phyloP scores from a whole-genome alignment of 1,140 invertebrate species.

The Scaptomyza hsui region DNA sequence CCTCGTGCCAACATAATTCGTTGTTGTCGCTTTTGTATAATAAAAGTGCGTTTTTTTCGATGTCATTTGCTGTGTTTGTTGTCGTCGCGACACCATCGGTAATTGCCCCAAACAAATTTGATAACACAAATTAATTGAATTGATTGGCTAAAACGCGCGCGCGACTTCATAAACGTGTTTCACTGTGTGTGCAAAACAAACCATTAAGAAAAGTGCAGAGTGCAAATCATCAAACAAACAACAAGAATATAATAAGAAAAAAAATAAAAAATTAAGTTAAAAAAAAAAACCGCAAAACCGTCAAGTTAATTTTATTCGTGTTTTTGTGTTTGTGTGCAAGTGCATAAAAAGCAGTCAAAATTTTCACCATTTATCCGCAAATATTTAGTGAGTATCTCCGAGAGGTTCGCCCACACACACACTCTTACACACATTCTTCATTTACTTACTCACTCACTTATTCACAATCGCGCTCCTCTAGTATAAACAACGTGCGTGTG shows the following conservation, averaged over 20 bases:
- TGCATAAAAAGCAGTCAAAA: constrained; percentile 79
- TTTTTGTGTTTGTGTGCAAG: constrained; percentile 31
- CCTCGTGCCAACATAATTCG: constrained; percentile 10
- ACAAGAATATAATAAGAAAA: constrained; percentile 7
- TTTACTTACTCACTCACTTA: neutral
- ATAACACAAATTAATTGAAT: constrained; percentile 59
- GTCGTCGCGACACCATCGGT: constrained; percentile 13
- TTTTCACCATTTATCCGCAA: constrained; percentile 84
- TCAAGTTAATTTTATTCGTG: constrained; percentile 33
- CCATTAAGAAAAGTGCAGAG: constrained; percentile 1
- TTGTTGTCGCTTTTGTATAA: constrained; percentile 18
- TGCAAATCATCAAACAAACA: constrained; percentile 4
- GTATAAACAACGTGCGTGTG: constrained; percentile 48
- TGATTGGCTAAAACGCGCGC: constrained; percentile 22
- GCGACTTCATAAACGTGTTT: constrained; percentile 2
- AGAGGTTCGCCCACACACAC: constrained; percentile 54
- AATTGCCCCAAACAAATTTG: constrained; percentile 30
- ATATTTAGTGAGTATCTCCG: constrained; percentile 83
- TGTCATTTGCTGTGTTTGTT: constrained; percentile 22
- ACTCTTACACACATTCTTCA: constrained; percentile 10
- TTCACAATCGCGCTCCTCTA: constrained; percentile 13
- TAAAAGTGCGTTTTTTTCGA: constrained; percentile 17
- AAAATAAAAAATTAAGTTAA: constrained; percentile 4
- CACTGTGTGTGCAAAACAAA: constrained; percentile 17
- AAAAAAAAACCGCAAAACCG: neutral